Conservation (phyloP, 2,113 vertebrate genomes). For the Oenanthe melanoleuca region DNA sequence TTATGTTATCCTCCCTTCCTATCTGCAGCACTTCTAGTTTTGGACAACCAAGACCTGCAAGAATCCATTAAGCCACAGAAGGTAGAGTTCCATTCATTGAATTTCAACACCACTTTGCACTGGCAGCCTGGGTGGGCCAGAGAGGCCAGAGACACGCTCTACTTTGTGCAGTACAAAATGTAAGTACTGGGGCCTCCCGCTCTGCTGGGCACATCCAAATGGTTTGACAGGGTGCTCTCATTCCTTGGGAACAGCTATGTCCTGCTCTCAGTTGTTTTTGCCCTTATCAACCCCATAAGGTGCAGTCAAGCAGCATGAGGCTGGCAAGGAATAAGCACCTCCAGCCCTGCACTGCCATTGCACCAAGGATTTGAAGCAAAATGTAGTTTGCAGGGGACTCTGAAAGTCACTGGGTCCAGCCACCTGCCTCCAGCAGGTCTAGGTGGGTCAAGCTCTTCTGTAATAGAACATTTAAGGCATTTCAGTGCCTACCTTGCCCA, state of each 20-base stretch:
- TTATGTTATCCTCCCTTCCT: not conserved
- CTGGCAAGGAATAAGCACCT: not conserved
- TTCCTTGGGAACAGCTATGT: not conserved
- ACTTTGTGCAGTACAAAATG: conserved; percentile 79
- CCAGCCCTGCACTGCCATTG: not conserved
- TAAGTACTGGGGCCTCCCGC: conserved; percentile 10
- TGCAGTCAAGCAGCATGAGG: not conserved
- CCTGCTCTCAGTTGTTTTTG: not conserved
- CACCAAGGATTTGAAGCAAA: not conserved
- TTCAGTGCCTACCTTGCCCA: not conserved
- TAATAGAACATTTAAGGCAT: not conserved
- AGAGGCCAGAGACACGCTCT: not conserved
- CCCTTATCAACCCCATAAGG: accelerated
- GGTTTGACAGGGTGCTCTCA: not conserved
- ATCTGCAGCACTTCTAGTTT: not conserved
- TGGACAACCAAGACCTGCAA: conserved; percentile 20
- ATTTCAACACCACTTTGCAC: conserved; percentile 71
- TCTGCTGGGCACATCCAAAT: not conserved
- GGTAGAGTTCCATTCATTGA: conserved; percentile 68
- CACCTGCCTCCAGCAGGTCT: not conserved
- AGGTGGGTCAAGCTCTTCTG: not conserved
- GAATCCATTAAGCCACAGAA: conserved; percentile 51
- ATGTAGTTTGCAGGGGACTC: not conserved
- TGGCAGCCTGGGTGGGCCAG: conserved; percentile 65
- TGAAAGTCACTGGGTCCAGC: not conserved